Conservation (phyloP, 2,888 invertebrate species). For the Drosophila quinaria region DNA sequence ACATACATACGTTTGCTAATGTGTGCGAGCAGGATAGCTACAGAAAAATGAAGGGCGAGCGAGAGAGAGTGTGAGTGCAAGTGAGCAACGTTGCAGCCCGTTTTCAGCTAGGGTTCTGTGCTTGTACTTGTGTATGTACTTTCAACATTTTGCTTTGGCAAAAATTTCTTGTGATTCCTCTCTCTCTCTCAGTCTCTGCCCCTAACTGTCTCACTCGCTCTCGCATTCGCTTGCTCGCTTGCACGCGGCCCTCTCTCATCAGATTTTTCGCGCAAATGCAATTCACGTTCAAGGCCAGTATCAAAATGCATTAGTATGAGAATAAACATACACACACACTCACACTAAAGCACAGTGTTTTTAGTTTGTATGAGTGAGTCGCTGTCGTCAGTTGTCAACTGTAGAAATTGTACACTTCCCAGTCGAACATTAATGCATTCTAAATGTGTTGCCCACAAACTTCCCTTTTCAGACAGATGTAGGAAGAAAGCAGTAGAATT, state of each 20-base stretch:
- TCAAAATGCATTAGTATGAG: slow-evolving; percentile 63
- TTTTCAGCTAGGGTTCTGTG: slow-evolving; percentile 21
- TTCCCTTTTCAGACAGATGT: background rate
- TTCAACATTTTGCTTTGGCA: slow-evolving; percentile 66
- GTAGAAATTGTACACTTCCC: slow-evolving; percentile 10
- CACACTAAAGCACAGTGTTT: slow-evolving; percentile 1
- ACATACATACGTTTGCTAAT: slow-evolving; percentile 33
- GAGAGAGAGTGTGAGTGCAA: slow-evolving; percentile 42
- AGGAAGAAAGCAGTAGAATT: background rate
- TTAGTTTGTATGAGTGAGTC: slow-evolving; percentile 24
- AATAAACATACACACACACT: slow-evolving; percentile 6
- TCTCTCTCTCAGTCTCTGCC: slow-evolving; percentile 7
- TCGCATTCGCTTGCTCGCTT: slow-evolving; percentile 11
- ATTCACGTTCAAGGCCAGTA: slow-evolving; percentile 85
- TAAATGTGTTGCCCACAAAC: background rate
- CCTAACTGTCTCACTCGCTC: slow-evolving; percentile 19
- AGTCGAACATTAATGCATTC: background rate
- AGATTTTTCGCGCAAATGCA: slow-evolving; percentile 78
- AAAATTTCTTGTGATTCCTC: slow-evolving; percentile 51
- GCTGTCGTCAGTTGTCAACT: slow-evolving; percentile 70
- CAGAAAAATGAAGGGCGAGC: slow-evolving; percentile 4
- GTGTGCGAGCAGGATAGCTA: slow-evolving; percentile 10
- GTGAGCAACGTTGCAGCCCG: slow-evolving; percentile 38
- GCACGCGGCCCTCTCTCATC: slow-evolving; percentile 29
- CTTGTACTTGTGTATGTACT: slow-evolving; percentile 39